Evolutionary conservation across 2,797 vertebrate genomes (phyloP).

Genomic region (Phoeniculus purpureus): DNA sequence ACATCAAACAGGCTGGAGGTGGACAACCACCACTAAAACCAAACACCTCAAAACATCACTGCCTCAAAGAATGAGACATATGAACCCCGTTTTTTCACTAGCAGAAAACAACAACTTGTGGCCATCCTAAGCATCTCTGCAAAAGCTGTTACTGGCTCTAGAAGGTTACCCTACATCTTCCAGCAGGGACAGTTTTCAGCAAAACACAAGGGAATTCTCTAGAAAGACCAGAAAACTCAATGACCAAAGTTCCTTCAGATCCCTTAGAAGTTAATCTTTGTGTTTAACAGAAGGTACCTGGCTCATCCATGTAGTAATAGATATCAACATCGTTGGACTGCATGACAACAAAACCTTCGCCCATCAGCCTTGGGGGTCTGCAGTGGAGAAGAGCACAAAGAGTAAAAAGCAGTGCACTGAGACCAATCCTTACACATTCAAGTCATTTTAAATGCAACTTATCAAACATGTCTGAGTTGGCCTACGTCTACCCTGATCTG

Average conservation of each 20-base stretch:
- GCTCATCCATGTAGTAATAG: conserved; percentile 98
- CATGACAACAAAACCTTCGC: conserved; percentile 98
- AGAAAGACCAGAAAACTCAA: background rate
- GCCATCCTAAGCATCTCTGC: accelerated
- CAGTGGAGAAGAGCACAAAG: background rate
- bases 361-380: conserved; percentile 97
- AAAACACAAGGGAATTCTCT: background rate
- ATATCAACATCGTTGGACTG: conserved; percentile 99
- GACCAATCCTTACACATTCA: background rate
- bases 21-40: background rate
- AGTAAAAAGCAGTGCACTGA: background rate
- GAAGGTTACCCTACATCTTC: background rate
- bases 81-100: background rate
- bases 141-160: background rate
- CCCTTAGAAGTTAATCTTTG: background rate
- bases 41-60: background rate
- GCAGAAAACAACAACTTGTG: background rate
- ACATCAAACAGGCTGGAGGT: background rate
- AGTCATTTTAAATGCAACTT: background rate
- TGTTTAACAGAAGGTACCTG: conserved; percentile 80
- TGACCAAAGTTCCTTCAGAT: background rate
- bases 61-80: background rate
- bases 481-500: background rate
- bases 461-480: background rate
- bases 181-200: background rate